Conservation (phyloP, 2,113 vertebrate species). For the Amazona guildingii region DNA sequence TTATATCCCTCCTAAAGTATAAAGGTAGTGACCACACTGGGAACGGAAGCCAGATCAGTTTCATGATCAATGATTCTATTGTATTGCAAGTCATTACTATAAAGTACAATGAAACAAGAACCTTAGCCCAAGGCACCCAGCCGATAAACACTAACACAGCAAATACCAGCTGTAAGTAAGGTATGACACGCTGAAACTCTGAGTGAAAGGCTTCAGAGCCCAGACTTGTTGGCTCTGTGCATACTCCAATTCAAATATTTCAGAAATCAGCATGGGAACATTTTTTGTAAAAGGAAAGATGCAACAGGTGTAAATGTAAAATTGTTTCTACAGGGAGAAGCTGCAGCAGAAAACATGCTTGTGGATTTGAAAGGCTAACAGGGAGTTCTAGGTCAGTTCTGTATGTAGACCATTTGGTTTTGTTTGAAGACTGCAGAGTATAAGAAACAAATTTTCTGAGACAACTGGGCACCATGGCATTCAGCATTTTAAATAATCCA, state of each 20-base stretch:
- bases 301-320: not conserved
- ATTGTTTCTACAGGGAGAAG: not conserved
- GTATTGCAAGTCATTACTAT: no score
- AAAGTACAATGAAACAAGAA: no score
- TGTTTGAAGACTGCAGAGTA: not conserved
- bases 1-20: no score
- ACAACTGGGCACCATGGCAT: not conserved
- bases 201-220: not conserved
- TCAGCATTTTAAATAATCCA: not conserved
- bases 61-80: no score
- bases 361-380: not conserved
- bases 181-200: not conserved
- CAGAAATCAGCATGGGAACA: not conserved
- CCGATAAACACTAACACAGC: no score
- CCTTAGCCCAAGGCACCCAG: no score
- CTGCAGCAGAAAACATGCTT: not conserved
- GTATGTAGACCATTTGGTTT: not conserved
- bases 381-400: not conserved
- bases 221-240: not conserved
- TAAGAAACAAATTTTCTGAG: not conserved
- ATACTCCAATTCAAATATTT: not conserved
- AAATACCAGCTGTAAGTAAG: no score
- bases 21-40: no score
- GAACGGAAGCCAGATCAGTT: no score
- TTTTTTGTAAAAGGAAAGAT: not conserved